Conservation (phyloP, 2,113 vertebrate species). For the Hydrochoerus hydrochaeris region DNA sequence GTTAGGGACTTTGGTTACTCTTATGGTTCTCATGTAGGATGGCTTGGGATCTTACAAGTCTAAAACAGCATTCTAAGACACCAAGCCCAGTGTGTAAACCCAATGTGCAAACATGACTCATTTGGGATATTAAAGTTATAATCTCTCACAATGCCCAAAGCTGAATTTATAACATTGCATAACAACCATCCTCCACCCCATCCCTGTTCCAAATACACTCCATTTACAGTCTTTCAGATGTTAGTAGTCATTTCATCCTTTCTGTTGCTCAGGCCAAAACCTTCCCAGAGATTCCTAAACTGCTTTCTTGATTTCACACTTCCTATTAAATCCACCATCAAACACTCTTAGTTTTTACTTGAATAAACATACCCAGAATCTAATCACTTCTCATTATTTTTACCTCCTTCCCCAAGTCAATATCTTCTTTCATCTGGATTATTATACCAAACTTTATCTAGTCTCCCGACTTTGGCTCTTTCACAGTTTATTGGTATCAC, state of each 20-base stretch:
- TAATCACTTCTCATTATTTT: neutral
- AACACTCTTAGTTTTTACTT: neutral
- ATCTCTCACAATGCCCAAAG: neutral
- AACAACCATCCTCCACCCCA: neutral
- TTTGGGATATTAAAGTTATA: neutral
- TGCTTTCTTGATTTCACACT: neutral
- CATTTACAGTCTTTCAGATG: neutral
- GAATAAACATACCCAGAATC: neutral
- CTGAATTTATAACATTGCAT: neutral
- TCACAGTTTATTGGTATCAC: neutral
- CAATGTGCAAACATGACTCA: neutral
- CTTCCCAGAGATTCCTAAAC: neutral
- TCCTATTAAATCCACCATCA: neutral
- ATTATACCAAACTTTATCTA: neutral
- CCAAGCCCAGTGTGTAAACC: neutral
- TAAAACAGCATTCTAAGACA: neutral
- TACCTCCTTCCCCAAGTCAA: fast-evolving
- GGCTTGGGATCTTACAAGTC: neutral
- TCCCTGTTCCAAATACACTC: neutral
- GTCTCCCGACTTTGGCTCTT: neutral
- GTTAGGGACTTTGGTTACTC: neutral
- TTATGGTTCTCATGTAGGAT: neutral
- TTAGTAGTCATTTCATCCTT: neutral
- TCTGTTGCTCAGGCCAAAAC: neutral
- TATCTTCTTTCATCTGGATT: neutral